Percentiles rank a stretch among this genome's conserved stretches.
These are phyloP conservation scores for Tragulus kanchil DNA, from an alignment of 2,113 vertebrate genomes.

Conservation along the genomic window DNA sequence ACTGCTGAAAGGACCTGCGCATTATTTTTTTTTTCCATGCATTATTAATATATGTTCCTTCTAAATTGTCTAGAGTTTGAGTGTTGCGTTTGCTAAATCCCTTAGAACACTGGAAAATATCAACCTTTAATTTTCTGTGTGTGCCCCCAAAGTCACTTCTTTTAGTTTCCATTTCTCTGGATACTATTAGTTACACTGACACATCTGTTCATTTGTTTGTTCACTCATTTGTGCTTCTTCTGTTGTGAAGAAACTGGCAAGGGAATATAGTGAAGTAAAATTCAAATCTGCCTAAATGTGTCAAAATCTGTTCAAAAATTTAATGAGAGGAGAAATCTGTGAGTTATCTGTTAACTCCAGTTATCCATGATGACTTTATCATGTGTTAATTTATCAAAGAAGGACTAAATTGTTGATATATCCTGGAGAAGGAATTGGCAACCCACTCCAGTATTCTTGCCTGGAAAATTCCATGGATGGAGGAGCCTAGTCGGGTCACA, in stretches of 20 bases:
- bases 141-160: neutral
- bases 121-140: neutral
- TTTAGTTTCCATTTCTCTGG: neutral
- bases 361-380: neutral
- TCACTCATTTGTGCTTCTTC: neutral
- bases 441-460: no score
- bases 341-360: neutral
- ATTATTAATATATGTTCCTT: neutral
- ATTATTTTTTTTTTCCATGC: no score
- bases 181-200: neutral
- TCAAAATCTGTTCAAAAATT: constrained; percentile 27
- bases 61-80: neutral
- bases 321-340: neutral
- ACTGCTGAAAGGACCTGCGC: neutral
- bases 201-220: neutral
- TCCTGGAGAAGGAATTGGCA: no score
- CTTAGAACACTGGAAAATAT: neutral
- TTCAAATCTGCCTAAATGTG: constrained; percentile 18
- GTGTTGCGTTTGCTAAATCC: neutral
- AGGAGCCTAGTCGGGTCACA: no score
- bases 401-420: neutral
- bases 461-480: no score
- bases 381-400: neutral
- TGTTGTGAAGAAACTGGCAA: neutral
- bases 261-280: neutral